phyloP scores from a whole-genome alignment of 2,113 vertebrate species.

The Coreoperca whiteheadi region DNA sequence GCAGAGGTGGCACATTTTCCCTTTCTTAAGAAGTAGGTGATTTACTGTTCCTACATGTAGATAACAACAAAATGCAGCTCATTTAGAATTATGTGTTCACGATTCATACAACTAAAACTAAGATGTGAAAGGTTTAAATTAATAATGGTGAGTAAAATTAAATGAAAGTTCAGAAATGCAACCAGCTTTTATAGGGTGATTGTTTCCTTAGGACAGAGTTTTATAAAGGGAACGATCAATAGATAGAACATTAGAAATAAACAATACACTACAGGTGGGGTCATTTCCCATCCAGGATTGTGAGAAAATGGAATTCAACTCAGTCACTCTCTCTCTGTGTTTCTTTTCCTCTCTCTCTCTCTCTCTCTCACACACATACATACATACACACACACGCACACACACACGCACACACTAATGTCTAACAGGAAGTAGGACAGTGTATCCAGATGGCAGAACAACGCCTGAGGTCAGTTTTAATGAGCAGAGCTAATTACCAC shows the following conservation, averaged over 20 bases:
- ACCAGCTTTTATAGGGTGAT: background rate
- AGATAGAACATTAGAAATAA: background rate
- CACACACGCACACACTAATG: slow-evolving; percentile 8
- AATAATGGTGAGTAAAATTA: background rate
- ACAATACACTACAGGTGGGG: background rate
- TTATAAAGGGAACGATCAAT: background rate
- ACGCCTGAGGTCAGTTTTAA: slow-evolving; percentile 73
- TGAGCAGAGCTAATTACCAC: slow-evolving; percentile 74
- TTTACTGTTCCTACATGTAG: background rate
- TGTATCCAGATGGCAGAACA: slow-evolving; percentile 75
- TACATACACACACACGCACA: background rate
- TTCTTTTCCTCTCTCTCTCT: too few species aligned
- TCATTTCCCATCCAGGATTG: slow-evolving; percentile 6
- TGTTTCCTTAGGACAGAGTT: slow-evolving; percentile 18
- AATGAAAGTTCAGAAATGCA: background rate
- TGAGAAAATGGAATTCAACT: slow-evolving; percentile 6
- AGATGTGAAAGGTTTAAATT: background rate
- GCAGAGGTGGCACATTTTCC: background rate
- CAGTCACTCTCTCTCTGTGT: background rate
- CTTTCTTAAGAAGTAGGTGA: too few species aligned
- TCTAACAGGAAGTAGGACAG: slow-evolving; percentile 54
- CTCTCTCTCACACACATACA: too few species aligned
- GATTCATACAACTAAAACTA: slow-evolving; percentile 5
- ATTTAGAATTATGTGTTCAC: slow-evolving; percentile 24
- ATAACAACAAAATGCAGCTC: slow-evolving; percentile 6